Base-by-base conservation (phyloP, 2,797 vertebrate genomes). In the Sebastes reedi region DNA sequence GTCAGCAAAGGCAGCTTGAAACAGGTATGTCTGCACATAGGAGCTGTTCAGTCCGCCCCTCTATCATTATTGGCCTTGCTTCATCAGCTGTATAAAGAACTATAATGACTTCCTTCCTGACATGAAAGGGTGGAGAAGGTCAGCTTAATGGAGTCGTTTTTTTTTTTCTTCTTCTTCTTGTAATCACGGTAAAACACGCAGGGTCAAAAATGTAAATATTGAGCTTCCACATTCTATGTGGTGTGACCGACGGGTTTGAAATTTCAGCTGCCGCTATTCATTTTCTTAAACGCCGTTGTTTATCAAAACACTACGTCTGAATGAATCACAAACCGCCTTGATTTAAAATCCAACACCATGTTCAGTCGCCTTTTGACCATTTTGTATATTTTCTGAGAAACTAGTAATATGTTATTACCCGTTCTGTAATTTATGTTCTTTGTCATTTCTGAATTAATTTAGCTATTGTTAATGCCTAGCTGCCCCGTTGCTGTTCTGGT, bases 81-180 rank as follows among this genome's bases (percentile, higher is more conserved):
- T 90, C 82, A 84, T 95, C 93, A 92, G 95, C 95, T 95, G 93
- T 92, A 89, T 93, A 94, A 93, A 93, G 90, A 89, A 86, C 92
- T 90, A 71, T 93, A 95, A 96, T 95, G 88, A 93, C 93, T 96
- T 96, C 94, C 94, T 95, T 95, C 95, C 95, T 95, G 92, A 93
- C 93, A 93, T 95, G 83, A 95, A 94, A 91, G 89, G 81, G 91
- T 88, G 85, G 58, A 84, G 88, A 90, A 90, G 91, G 92, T 95
- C 94, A 94, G 77, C 67, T 75, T 92, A 94, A 94, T 94, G 86
- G 93, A 93, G 87, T 80, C 14, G 2, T 61, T 76, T 83, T 77
- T 89, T 61, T 76, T 83, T 72, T 89, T 56, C 5, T 39, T 39
- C 39, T 80, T 50, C 8, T 42, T 34, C 82, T 85, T 88, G 86